Evolutionary conservation across 1,140 invertebrate species (phyloP), one percentile per base, ranked within the genome.

Genomic region (Anadara kagoshimensis): DNA sequence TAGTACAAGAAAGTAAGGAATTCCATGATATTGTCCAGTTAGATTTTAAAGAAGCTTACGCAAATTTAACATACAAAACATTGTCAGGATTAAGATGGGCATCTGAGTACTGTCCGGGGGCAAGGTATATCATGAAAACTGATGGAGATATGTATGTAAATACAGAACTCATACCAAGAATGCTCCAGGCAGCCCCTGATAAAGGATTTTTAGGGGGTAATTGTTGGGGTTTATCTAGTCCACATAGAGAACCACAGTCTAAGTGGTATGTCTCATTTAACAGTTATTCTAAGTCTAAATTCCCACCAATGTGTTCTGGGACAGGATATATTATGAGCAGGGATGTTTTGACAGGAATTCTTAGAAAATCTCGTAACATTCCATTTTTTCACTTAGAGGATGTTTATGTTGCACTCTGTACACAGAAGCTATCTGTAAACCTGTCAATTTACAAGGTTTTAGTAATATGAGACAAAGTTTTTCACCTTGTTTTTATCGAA

Each of bases 21-120:
- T 91, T 92, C 79, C 86, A 90, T 20, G 95, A 96, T 84, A 90
- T 96, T 68, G 91, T 96, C 36, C 93, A 94, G 89, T 94, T 94
- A 18, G 93, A 92, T 79, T 96, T 96, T 87, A 71, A 90, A 16
- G 95, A 96, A 88, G 90, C 91, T 45, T 96, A 96, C 83, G 90
- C 92, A 69, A 96, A 96, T 87, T 91, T 96, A 88, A 96, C 95
- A 1, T 94, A 95, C 80, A 96, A 96, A 86, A 94, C 95, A 85
- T 92, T 94, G 5, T 94, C 94, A 92, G 93, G 92, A 3, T 91
- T 96, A 24, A 94, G 94, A 84, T 96, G 94, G 93, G 92, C 92
- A 54, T 90, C 91, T 7, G 92, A 93, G 84, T 91, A 93, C 86
- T 92, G 89, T 84, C 76, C 67, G 0, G 16, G n/a, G 3, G 76